Evolutionary conservation across 2,113 vertebrate species (phyloP).

Genomic region (Erpornis zantholeuca): DNA sequence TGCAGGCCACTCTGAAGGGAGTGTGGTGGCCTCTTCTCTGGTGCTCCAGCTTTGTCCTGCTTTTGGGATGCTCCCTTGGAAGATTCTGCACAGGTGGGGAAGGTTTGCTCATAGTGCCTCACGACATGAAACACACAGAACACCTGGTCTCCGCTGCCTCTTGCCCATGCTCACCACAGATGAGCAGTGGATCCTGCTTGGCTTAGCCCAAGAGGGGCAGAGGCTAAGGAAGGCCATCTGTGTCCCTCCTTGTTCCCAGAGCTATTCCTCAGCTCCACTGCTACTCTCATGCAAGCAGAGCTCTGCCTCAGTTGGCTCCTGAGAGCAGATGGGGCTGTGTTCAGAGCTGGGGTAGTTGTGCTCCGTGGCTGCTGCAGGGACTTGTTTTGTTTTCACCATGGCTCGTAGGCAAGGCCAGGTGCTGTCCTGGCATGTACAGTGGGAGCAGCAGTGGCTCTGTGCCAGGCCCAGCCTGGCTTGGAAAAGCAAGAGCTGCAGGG

Average conservation of each 20-base stretch:
- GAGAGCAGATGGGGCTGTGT: fast-evolving
- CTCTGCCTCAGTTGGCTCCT: not conserved
- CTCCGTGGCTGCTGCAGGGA: not conserved
- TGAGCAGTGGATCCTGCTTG: not conserved
- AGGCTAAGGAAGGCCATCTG: not conserved
- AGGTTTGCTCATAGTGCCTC: not conserved
- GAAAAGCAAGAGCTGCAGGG: not conserved
- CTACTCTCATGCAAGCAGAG: not conserved
- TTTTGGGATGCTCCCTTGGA: not conserved
- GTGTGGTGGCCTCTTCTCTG: not conserved
- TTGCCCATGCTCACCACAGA: fast-evolving
- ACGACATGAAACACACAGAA: fast-evolving
- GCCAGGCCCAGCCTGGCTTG: not conserved
- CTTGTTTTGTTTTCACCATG: not conserved
- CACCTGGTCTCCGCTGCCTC: not conserved
- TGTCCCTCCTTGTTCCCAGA: not conserved
- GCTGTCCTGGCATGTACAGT: not conserved
- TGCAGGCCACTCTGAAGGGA: not conserved
- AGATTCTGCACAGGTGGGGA: not conserved
- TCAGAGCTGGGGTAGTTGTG: not conserved
- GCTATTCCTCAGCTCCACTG: not conserved
- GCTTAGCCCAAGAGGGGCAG: not conserved
- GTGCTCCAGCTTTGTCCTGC: not conserved
- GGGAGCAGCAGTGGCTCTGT: not conserved
- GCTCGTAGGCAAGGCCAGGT: not conserved